These are phyloP conservation scores for Columba janthina DNA, from an alignment of 2,113 vertebrate species.

Conservation along the genomic window DNA sequence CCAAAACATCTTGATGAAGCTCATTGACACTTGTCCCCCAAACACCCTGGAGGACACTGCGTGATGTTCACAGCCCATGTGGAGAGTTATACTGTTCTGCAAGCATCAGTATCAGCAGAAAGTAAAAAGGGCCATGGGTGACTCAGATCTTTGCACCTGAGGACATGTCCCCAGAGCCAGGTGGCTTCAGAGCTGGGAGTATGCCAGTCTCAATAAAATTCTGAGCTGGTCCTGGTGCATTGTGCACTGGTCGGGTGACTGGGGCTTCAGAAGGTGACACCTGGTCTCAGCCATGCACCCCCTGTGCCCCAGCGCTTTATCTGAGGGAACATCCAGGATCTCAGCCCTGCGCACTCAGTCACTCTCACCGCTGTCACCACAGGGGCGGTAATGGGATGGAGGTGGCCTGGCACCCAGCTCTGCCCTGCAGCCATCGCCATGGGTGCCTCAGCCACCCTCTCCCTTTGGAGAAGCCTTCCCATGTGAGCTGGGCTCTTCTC, in stretches of 20 bases:
- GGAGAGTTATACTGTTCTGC: neutral
- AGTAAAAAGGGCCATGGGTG: neutral
- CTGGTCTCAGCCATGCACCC: too few species aligned
- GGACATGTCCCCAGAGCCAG: neutral
- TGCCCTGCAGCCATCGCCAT: neutral
- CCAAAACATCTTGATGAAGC: neutral
- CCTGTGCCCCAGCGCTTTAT: neutral
- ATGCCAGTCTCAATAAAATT: neutral
- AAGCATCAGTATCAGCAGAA: neutral
- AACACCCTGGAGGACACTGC: neutral
- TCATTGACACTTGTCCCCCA: neutral
- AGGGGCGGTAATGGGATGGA: neutral
- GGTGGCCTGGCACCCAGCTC: neutral
- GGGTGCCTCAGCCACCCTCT: neutral
- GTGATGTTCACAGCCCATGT: neutral
- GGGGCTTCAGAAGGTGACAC: neutral
- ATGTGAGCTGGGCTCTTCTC: neutral
- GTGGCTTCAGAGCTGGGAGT: neutral
- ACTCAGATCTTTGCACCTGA: neutral
- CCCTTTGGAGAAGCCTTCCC: neutral
- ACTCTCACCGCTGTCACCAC: fast-evolving
- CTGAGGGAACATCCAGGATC: too few species aligned
- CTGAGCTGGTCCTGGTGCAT: neutral
- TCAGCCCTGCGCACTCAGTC: neutral
- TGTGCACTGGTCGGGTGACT: neutral